Percentiles rank a stretch among this genome's conserved stretches.
Evolutionary conservation across 2,113 vertebrate genomes (phyloP).

Genomic region (Suncus etruscus): DNA sequence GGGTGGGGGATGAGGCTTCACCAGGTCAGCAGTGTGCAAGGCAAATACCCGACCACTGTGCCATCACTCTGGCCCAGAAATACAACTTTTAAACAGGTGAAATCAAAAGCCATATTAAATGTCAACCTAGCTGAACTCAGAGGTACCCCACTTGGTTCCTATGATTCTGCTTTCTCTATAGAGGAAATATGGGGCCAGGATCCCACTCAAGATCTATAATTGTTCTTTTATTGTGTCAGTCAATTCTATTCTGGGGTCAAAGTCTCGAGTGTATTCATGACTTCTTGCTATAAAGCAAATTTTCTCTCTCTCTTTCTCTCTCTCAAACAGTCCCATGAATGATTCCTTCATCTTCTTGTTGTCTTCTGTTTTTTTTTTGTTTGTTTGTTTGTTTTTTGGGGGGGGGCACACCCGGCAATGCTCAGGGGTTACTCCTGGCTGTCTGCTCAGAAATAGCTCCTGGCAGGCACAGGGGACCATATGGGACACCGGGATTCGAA

Average conservation of each 20-base stretch:
- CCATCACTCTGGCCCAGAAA: no score
- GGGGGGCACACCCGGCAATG: no score
- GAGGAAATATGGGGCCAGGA: neutral
- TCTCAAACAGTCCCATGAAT: neutral
- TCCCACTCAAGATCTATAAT: neutral
- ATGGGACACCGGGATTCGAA: no score
- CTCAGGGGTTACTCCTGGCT: no score
- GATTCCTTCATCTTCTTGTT: neutral
- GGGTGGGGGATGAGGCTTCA: no score
- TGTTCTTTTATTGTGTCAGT: no score
- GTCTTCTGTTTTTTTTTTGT: no score
- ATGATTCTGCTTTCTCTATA: neutral
- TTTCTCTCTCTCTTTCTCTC: neutral
- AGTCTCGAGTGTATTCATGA: neutral
- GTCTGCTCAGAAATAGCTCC: no score
- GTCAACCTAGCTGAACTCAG: neutral
- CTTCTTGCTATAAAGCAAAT: neutral
- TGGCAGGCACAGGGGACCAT: no score
- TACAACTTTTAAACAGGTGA: neutral
- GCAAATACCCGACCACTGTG: no score
- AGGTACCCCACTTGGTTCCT: neutral
- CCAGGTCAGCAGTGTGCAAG: no score
- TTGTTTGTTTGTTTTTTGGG: no score
- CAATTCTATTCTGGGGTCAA: neutral
- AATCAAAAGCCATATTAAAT: neutral